A percentile compares a stretch with the other conserved stretches of the same genome.
Conservation (phyloP, 2,113 vertebrate genomes). For the Leptocoma aspasia region DNA sequence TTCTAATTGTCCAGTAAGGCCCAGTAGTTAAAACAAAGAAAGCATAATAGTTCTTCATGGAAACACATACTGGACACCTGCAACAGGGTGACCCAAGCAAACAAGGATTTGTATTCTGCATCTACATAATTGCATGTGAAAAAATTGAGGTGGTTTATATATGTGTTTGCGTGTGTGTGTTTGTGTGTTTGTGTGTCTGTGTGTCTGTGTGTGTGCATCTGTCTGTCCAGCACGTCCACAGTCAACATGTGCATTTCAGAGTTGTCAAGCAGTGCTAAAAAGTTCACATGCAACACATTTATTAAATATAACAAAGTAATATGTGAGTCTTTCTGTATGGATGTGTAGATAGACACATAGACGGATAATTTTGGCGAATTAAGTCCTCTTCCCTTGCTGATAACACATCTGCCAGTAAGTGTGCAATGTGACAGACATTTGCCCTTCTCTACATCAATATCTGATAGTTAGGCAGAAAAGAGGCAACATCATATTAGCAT, state of each 20-base stretch:
- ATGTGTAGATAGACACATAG: not conserved
- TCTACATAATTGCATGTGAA: rapidly evolving
- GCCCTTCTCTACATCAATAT: slow-evolving; percentile 16
- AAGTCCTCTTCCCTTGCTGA: not conserved
- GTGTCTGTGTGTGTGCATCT: not conserved
- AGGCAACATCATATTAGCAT: slow-evolving; percentile 53
- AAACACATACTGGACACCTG: not conserved
- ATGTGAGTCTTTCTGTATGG: not conserved
- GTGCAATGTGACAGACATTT: slow-evolving; percentile 27
- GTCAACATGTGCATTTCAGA: not conserved
- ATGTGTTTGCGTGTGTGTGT: not conserved
- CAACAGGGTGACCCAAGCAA: not conserved
- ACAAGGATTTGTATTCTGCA: not conserved
- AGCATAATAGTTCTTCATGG: not conserved
- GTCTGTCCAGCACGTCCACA: not conserved
- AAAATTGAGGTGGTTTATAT: not conserved
- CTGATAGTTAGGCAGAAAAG: slow-evolving; percentile 60
- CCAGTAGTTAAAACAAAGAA: not conserved
- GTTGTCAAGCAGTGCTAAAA: not conserved
- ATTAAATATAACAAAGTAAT: not conserved
- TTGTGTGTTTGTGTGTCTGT: not conserved
- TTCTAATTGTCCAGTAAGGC: not conserved
- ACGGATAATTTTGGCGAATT: not conserved
- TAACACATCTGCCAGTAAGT: slow-evolving; percentile 26
- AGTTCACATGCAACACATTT: not conserved